A percentile compares a stretch with the other conserved stretches of the same genome.
Conservation (phyloP, 2,113 vertebrate genomes). For the Percina caprodes region DNA sequence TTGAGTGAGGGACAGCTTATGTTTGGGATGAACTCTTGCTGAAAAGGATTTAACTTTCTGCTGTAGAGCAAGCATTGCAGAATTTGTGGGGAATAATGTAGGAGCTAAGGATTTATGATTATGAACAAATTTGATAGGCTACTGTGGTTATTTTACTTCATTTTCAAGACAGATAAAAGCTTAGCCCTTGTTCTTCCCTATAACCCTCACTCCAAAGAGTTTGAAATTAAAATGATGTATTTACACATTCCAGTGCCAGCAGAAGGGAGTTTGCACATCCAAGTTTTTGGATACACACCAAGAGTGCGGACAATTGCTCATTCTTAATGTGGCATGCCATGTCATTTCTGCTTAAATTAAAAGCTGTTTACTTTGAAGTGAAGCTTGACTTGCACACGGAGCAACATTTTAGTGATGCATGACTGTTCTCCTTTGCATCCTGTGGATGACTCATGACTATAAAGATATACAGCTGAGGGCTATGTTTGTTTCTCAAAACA, state of each 20-base stretch:
- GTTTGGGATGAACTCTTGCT: conserved; percentile 6
- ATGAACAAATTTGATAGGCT: background rate
- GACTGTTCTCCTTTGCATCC: conserved; percentile 51
- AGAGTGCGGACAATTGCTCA: conserved; percentile 38
- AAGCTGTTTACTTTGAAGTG: conserved; percentile 57
- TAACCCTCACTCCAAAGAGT: conserved; percentile 9
- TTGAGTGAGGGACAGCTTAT: background rate
- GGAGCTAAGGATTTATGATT: conserved; percentile 4
- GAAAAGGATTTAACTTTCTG: background rate
- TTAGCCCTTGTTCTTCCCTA: background rate
- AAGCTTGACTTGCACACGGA: conserved; percentile 32
- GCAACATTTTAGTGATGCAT: conserved; percentile 57
- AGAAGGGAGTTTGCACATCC: conserved; percentile 11
- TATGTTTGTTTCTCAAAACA: conserved; percentile 46
- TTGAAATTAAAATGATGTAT: conserved; percentile 29
- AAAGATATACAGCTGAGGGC: conserved; percentile 43
- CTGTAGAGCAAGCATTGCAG: background rate
- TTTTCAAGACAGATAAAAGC: conserved; percentile 2
- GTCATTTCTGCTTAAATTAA: conserved; percentile 49
- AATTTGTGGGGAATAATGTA: background rate
- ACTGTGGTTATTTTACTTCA: conserved; percentile 14
- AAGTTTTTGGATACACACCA: conserved; percentile 26
- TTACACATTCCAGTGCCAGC: conserved; percentile 19
- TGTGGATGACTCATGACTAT: conserved; percentile 59
- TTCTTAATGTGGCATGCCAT: conserved; percentile 41